These are phyloP conservation scores for Agapornis roseicollis DNA, from an alignment of 2,113 vertebrate species.

Conservation along the genomic window DNA sequence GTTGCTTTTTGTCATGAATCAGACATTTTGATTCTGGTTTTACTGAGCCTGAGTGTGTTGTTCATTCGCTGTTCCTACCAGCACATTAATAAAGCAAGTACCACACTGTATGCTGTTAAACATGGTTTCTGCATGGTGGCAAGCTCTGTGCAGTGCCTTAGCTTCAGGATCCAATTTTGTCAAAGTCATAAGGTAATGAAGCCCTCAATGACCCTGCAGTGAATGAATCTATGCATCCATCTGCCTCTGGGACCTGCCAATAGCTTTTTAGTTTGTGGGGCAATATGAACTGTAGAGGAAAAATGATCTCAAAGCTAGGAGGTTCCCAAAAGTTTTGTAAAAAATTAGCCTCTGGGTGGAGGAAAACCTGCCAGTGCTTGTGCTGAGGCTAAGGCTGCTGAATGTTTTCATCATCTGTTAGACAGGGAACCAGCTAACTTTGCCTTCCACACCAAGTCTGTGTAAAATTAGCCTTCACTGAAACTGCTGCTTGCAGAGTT, in stretches of 20 bases:
- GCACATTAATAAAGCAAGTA: background rate
- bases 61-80: background rate
- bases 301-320: background rate
- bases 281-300: background rate
- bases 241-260: background rate
- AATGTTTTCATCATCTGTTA: background rate
- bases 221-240: background rate
- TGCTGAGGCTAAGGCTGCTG: background rate
- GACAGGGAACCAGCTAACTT: background rate
- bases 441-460: background rate
- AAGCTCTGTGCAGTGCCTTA: background rate
- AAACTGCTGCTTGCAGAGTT: background rate
- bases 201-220: background rate
- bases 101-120: fast-evolving
- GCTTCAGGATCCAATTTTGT: background rate
- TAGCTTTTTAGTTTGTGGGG: background rate
- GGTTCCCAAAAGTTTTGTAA: background rate
- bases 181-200: background rate
- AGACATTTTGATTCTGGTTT: background rate
- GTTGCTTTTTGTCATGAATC: background rate
- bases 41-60: background rate
- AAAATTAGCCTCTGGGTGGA: background rate
- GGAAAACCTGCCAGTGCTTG: background rate
- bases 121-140: background rate
- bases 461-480: background rate